phyloP scores from a whole-genome alignment of 1,140 invertebrate genomes.

The Melanaphis sacchari region DNA sequence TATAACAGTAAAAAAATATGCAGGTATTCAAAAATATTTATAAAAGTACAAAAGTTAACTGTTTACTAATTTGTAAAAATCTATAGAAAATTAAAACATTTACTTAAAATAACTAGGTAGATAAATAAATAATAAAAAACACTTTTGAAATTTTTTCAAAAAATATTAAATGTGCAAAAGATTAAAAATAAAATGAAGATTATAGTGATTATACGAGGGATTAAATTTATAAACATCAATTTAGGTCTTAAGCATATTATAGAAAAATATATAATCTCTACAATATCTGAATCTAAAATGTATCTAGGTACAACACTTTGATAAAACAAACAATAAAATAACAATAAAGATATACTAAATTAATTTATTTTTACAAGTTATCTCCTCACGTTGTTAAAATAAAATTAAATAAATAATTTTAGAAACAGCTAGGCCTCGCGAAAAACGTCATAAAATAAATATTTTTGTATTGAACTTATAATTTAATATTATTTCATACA shows the following conservation, averaged over 20 bases:
- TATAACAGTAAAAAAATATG: too few relatives aligned
- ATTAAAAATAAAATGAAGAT: too few relatives aligned
- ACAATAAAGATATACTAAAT: background rate
- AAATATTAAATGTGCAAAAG: too few relatives aligned
- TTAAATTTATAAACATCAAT: too few relatives aligned
- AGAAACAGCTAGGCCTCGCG: background rate
- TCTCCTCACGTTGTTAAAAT: background rate
- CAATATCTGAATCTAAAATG: background rate
- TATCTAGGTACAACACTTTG: too few relatives aligned
- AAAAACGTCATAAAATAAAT: background rate
- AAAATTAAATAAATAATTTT: background rate
- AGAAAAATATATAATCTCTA: background rate
- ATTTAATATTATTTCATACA: background rate
- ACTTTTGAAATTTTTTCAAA: too few relatives aligned
- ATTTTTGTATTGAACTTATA: background rate
- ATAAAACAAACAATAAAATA: too few relatives aligned
- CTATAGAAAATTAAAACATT: background rate
- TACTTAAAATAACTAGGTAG: too few relatives aligned
- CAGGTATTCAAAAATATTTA: too few relatives aligned
- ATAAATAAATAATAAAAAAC: too few relatives aligned
- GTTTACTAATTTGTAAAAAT: background rate
- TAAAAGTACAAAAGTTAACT: too few relatives aligned
- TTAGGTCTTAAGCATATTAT: background rate
- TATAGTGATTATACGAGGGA: too few relatives aligned
- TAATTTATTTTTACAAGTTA: background rate